Percentiles rank a stretch among this genome's conserved stretches.
phyloP scores from a whole-genome alignment of 2,888 invertebrate species.

The Chesias legatella region DNA sequence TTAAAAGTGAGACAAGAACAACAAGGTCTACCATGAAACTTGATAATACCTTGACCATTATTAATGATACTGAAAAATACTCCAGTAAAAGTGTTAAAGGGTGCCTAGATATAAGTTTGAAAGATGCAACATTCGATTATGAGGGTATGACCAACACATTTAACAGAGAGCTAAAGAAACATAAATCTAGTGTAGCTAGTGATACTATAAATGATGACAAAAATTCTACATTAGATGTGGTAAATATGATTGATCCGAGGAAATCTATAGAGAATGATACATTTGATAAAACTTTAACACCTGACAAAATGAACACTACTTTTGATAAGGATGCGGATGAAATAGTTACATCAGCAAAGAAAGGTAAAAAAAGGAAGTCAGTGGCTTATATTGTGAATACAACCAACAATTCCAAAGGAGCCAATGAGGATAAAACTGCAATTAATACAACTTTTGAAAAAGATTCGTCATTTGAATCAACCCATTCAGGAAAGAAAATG shows the following conservation, averaged over 20 bases:
- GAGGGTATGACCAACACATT: neutral
- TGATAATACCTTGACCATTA: neutral
- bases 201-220: constrained; percentile 3
- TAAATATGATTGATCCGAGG: constrained; percentile 8
- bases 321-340: constrained; percentile 4
- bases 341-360: neutral
- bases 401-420: neutral
- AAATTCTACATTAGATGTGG: constrained; percentile 15
- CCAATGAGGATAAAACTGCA: neutral
- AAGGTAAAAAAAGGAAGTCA: neutral
- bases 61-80: constrained; percentile 5
- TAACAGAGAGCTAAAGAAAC: constrained; percentile 5
- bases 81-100: constrained; percentile 8
- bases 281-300: constrained; percentile 22
- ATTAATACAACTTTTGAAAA: constrained; percentile 17
- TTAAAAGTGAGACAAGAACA: constrained; percentile 15
- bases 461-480: neutral
- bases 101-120: neutral
- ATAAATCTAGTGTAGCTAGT: constrained; percentile 8
- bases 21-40: constrained; percentile 22
- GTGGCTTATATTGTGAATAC: constrained; percentile 1
- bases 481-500: constrained; percentile 1
- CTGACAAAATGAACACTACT: constrained; percentile 8
- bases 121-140: constrained; percentile 1
- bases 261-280: constrained; percentile 20